Evolutionary conservation across 2,888 invertebrate genomes (phyloP).

Genomic region (Cosmopolites sordidus): DNA sequence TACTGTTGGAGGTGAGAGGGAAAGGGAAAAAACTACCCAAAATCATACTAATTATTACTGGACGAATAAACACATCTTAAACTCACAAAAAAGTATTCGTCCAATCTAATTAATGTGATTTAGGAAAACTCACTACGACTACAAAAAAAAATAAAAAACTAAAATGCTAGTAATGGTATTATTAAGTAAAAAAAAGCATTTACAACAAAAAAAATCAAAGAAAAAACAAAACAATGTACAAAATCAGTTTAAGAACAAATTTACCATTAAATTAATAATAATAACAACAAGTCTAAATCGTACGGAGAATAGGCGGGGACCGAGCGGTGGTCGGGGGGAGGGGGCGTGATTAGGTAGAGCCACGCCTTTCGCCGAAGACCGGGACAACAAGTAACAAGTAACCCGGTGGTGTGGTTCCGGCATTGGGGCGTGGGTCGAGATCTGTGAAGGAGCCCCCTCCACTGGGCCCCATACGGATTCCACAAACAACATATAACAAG

Average conservation of each 20-base stretch:
- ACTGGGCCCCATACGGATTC: neutral
- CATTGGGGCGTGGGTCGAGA: neutral
- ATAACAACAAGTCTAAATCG: constrained; percentile 58
- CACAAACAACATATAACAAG: constrained; percentile 36
- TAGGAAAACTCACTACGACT: neutral
- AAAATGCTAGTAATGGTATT: constrained; percentile 68
- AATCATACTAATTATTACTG: too few relatives aligned
- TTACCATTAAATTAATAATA: constrained; percentile 65
- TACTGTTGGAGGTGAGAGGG: too few relatives aligned
- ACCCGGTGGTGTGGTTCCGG: neutral
- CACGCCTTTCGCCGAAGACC: neutral
- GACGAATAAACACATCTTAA: too few relatives aligned
- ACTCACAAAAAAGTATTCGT: too few relatives aligned
- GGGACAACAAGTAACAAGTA: neutral
- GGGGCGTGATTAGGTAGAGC: neutral
- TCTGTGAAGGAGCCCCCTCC: too few relatives aligned
- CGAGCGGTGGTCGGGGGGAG: constrained; percentile 7
- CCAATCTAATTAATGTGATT: too few relatives aligned
- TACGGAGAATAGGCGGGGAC: constrained; percentile 28
- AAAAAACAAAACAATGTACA: constrained; percentile 72
- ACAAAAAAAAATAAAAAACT: constrained; percentile 43
- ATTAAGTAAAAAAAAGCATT: constrained; percentile 66
- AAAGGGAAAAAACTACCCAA: constrained; percentile 9
- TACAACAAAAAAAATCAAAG: constrained; percentile 72
- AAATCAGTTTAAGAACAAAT: constrained; percentile 68